These are phyloP conservation scores for Dromas ardeola DNA, from an alignment of 2,113 vertebrate genomes.

Conservation along the genomic window DNA sequence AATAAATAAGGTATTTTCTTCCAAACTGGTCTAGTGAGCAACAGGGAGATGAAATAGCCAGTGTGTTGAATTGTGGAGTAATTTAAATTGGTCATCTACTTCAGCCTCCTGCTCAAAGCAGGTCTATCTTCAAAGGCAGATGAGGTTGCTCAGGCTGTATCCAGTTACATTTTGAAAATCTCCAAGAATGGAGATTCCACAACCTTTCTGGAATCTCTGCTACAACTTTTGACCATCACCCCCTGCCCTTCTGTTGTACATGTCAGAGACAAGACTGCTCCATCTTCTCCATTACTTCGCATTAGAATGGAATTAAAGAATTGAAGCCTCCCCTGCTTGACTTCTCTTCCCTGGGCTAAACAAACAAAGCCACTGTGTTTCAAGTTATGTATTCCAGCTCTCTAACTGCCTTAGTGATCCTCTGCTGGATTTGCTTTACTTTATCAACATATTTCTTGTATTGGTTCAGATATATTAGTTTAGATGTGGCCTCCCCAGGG, in stretches of 20 bases:
- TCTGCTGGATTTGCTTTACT: background rate
- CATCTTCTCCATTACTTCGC: background rate
- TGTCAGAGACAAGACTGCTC: background rate
- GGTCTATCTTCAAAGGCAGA: background rate
- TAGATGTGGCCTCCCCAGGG: background rate
- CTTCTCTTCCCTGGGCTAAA: background rate
- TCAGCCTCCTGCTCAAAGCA: background rate
- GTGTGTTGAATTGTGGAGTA: background rate
- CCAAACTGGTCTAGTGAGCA: background rate
- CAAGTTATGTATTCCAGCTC: background rate
- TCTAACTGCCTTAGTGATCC: background rate
- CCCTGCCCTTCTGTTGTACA: background rate
- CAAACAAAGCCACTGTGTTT: background rate
- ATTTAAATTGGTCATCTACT: background rate
- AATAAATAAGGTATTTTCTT: background rate
- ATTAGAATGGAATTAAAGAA: background rate
- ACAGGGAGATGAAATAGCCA: background rate
- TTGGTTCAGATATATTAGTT: background rate
- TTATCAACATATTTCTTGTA: background rate
- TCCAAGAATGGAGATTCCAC: background rate
- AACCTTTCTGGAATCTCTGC: background rate
- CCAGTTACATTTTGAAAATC: background rate
- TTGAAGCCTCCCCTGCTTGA: background rate
- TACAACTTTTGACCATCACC: background rate
- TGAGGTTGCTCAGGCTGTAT: background rate